These are phyloP conservation scores for Bostrychus sinensis DNA, from an alignment of 2,113 vertebrate species.

Conservation along the genomic window DNA sequence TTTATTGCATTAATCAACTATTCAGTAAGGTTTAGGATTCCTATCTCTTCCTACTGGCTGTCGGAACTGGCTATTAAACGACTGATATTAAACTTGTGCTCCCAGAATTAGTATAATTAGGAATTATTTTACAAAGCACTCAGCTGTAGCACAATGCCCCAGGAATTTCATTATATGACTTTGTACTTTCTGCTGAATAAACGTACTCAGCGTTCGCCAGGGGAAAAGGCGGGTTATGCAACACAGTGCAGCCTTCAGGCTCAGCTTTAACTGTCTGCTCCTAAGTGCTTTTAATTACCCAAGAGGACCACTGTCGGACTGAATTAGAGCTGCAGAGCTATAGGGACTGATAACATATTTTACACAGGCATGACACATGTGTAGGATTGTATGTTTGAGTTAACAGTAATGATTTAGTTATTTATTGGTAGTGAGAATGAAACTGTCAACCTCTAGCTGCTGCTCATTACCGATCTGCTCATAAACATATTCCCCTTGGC, in stretches of 20 bases:
- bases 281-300: constrained; percentile 49
- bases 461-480: no score
- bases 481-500: no score
- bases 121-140: constrained; percentile 1
- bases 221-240: constrained; percentile 34
- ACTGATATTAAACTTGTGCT: constrained; percentile 9
- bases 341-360: constrained; percentile 11
- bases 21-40: no score
- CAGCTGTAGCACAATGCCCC: not conserved
- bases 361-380: not conserved
- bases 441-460: no score
- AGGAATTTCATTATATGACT: constrained; percentile 8
- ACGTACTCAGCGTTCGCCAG: constrained; percentile 27
- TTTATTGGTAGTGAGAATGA: no score
- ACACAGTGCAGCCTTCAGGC: constrained; percentile 33
- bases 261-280: constrained; percentile 29
- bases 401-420: no score
- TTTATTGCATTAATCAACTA: no score
- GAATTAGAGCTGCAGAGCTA: constrained; percentile 36
- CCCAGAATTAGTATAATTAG: constrained; percentile 8
- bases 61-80: not conserved
- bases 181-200: constrained; percentile 19
- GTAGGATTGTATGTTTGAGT: not conserved
- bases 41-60: not conserved
- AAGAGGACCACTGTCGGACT: constrained; percentile 42